Evolutionary conservation across 2,113 vertebrate genomes (phyloP).

Genomic region (Dromiciops gliroides): DNA sequence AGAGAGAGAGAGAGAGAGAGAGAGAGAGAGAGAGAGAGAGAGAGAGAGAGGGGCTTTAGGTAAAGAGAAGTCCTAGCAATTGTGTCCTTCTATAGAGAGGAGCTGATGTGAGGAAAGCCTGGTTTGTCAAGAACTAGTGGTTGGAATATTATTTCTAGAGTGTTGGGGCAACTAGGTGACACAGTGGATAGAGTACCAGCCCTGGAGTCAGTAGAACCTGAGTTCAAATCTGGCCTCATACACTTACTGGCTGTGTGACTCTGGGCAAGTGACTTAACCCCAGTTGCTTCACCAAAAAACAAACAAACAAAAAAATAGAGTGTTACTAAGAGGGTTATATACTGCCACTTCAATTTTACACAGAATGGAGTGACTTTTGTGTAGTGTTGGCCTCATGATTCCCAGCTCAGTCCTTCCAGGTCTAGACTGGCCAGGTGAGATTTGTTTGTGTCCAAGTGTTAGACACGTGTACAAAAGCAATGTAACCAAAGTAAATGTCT

Average conservation of each 20-base stretch:
- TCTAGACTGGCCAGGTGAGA: background rate
- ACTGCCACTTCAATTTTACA: background rate
- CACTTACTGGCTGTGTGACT: too few relatives aligned
- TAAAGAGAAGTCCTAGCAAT: background rate
- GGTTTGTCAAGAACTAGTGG: background rate
- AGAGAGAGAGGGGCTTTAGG: background rate
- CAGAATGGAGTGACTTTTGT: background rate
- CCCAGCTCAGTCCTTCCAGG: background rate
- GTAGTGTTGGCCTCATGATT: background rate
- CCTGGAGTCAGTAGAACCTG: too few relatives aligned
- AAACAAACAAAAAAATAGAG: too few relatives aligned
- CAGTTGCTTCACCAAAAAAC: too few relatives aligned
- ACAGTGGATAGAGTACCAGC: too few relatives aligned
- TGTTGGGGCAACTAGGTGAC: too few relatives aligned
- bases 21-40: too few relatives aligned
- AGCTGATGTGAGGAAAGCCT: too few relatives aligned
- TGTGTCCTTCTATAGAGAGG: background rate
- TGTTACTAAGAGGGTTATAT: background rate
- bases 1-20: too few relatives aligned
- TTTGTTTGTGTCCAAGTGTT: background rate
- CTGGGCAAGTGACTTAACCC: too few relatives aligned
- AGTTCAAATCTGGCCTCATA: too few relatives aligned
- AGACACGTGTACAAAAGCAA: background rate
- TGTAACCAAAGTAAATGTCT: background rate
- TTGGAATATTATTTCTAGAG: background rate